These are phyloP conservation scores for Acronicta alni DNA, from an alignment of 2,888 invertebrate genomes.

Conservation along the genomic window DNA sequence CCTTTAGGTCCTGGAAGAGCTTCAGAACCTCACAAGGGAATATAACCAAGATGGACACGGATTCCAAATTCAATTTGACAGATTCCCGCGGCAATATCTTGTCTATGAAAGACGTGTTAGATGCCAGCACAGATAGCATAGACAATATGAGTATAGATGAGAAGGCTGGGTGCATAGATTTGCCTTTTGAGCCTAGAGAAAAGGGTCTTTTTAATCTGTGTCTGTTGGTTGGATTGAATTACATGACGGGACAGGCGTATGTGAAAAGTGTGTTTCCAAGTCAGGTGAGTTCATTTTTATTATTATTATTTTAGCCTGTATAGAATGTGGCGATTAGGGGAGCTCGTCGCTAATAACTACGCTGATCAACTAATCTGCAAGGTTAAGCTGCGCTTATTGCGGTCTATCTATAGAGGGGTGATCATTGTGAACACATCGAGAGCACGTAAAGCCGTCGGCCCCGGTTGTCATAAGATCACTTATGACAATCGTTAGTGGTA, in stretches of 20 bases:
- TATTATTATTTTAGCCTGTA: too few species aligned
- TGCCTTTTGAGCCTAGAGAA: slow-evolving; percentile 79
- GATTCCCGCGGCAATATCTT: slow-evolving; percentile 75
- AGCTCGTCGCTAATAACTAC: too few species aligned
- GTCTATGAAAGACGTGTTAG: slow-evolving; percentile 72
- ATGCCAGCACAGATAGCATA: slow-evolving; percentile 61
- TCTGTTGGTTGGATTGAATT: slow-evolving; percentile 91
- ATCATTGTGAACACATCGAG: too few species aligned
- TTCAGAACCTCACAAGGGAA: slow-evolving; percentile 81
- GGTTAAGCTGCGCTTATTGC: too few species aligned
- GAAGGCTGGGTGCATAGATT: slow-evolving; percentile 80
- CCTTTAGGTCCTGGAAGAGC: slow-evolving; percentile 85
- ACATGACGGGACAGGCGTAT: slow-evolving; percentile 91
- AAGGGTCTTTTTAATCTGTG: slow-evolving; percentile 91
- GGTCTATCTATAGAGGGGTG: too few species aligned
- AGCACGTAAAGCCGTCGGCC: too few species aligned
- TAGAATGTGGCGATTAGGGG: too few species aligned
- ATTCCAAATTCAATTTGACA: slow-evolving; percentile 76
- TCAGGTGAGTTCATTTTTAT: slow-evolving; percentile 85
- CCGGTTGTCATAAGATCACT: too few species aligned
- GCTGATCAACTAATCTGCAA: too few species aligned
- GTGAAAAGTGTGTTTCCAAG: slow-evolving; percentile 92
- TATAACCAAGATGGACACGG: slow-evolving; percentile 72
- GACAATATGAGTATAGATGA: slow-evolving; percentile 79
- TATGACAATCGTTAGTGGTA: too few species aligned